Evolutionary conservation across 2,113 vertebrate species (phyloP), one percentile per base, ranked within the genome.

Genomic region (Misgurnus anguillicaudatus): DNA sequence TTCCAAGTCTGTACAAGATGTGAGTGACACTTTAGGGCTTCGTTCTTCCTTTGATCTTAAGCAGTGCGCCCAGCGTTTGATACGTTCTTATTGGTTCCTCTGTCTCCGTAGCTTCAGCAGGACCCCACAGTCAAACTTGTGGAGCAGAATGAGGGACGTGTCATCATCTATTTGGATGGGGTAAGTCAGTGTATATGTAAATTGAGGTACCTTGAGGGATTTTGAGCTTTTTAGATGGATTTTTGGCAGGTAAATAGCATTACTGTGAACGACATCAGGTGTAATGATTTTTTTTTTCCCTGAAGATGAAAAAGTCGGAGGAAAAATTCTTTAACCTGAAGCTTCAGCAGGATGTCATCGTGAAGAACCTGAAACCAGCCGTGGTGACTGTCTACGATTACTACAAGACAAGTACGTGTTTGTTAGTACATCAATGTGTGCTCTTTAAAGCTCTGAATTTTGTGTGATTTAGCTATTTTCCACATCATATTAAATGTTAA

Each of bases 331-430:
- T 86, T 81, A 80, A 64, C 4, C 82, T 96, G 79, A 86, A 85
- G 9, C 80, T 96, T 3, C 86, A 84, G 76, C 89, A 93, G 87
- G 87, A 90, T 0, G 75, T 89, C 21, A 78, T 73, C 0, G 89
- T 96, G 42, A 89, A 90, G 65, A 94, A 94, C 62, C 87, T 95
- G 86, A 94, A 95, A 85, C 90, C 93, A 13, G 95, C 94, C 6
- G 85, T 84, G 77, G 85, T 95, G 77, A 95, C 88, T 85, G 85
- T 96, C 68, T 97, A 94, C 0, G 95, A 96, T 75, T 97, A 96
- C 86, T 96, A 96, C 87, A 89, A 94, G 75, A 93, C 91, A 77
- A 93, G 95, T 97, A 78, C 84, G 92, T 75, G 16, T 45, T n/a
- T 5, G 5, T 42, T 39, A 48, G 2, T 60, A 41, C 1, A n/a